Evolutionary conservation across 1,140 invertebrate species (phyloP), one percentile per base, ranked within the genome.

Genomic region (Drosophila cardini): DNA sequence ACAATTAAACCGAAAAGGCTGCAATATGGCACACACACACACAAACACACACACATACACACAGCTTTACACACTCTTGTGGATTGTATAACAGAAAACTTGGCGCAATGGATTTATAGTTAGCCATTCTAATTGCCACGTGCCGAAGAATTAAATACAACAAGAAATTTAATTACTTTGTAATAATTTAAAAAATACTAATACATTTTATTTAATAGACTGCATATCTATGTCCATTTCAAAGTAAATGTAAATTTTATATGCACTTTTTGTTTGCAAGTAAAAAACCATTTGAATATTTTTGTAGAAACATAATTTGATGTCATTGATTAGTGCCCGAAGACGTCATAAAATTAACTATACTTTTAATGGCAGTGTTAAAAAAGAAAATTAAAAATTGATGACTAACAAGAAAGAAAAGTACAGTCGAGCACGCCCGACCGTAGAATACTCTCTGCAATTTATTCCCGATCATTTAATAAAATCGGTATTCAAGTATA

Each of bases 1-100:
- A 84, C 55, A 68, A 67, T 72, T 67, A 21, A 68, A 72, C 46
- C 38, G 46, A 67, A 60, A 68, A 72, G 67, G 63, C 65, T 61
- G 56, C 71, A 73, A 73, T 73, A 69, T 73, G 65, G 71, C 64
- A 61, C 32, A 55, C 48, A 73, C 71, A 61, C 32, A 61, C 48
- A 32, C 10, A 21, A 13, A n/a, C 9, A 26, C 9, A 50, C 46
- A 30, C 61, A n/a, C 18, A 30, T n/a, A 18, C 55, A 43, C n/a
- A 61, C 30, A n/a, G n/a, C n/a, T n/a, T n/a, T n/a, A 26, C 43
- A 18, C 56, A 43, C 15, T 38, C 45, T 32, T 46, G 13, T 5
- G 48, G 10, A 69, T 55, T 61, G 64, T 56, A 61, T 69, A 73
- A 61, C 68, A 55, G 55, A 61, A 67, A 68, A 61, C 34, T 72